Evolutionary conservation across 2,797 vertebrate genomes (phyloP).

Genomic region (Gymnothorax reevesii): DNA sequence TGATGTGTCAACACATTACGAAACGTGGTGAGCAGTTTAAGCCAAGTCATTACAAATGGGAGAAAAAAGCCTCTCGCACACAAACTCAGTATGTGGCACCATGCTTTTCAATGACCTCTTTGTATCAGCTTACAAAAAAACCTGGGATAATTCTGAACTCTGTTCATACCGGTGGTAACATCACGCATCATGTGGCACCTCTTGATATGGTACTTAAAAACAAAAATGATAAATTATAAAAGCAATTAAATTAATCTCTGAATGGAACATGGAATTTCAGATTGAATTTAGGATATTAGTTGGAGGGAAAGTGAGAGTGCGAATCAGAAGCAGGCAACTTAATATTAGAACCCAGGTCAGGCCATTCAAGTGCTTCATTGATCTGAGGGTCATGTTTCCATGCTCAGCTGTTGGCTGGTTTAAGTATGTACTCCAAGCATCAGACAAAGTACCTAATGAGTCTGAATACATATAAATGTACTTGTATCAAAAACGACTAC

Average conservation of each 20-base stretch:
- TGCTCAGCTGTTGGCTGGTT: not conserved
- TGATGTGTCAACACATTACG: not conserved
- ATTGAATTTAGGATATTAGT: not conserved
- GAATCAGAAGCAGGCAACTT: not conserved
- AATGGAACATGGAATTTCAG: not conserved
- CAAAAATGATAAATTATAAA: not conserved
- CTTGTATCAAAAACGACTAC: not conserved
- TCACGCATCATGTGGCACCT: not conserved
- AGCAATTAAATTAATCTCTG: not conserved
- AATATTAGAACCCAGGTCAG: not conserved
- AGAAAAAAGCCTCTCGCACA: not conserved
- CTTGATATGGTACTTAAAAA: not conserved
- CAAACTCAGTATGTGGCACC: not conserved
- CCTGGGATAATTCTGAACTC: not conserved
- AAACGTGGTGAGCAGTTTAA: not conserved
- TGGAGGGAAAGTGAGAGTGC: not conserved
- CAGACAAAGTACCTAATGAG: not conserved
- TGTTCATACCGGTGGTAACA: not conserved
- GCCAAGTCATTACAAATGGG: not conserved
- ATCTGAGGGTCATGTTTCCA: not conserved
- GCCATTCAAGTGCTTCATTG: not conserved
- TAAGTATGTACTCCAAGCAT: not conserved
- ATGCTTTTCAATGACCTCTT: not conserved
- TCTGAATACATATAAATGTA: not conserved
- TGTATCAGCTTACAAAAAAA: not conserved